Evolutionary conservation across 2,888 invertebrate genomes (phyloP).

Genomic region (Drosophila emarginata): DNA sequence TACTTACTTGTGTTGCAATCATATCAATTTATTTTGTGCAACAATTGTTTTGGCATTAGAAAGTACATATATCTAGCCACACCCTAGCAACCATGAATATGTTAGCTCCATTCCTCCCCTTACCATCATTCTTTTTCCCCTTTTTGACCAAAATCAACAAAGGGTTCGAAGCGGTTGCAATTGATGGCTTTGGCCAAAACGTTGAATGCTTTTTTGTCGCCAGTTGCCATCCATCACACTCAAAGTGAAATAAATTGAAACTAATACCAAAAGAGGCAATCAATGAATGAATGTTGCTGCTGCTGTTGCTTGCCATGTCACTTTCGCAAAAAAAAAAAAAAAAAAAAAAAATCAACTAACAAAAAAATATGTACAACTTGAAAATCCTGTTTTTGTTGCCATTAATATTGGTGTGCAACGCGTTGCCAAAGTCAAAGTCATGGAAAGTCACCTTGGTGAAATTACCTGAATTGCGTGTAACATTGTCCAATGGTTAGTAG

Average conservation of each 20-base stretch:
- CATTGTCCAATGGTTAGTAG: slow-evolving; percentile 15
- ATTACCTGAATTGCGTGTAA: slow-evolving; percentile 18
- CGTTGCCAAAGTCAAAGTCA: slow-evolving; percentile 11
- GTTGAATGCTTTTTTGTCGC: slow-evolving; percentile 57
- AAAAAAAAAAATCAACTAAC: background rate
- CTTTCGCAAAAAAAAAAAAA: background rate
- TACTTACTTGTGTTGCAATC: slow-evolving; percentile 19
- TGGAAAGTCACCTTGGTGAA: slow-evolving; percentile 15
- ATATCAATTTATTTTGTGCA: slow-evolving; percentile 62
- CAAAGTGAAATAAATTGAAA: slow-evolving; percentile 76
- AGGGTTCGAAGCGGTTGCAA: slow-evolving; percentile 19
- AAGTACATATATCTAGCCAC: slow-evolving; percentile 1
- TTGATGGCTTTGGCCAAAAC: slow-evolving; percentile 40
- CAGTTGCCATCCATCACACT: slow-evolving; percentile 73
- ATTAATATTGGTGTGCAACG: background rate
- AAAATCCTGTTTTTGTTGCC: slow-evolving; percentile 13
- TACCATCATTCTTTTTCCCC: no score
- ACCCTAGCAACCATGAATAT: background rate
- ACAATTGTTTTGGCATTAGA: slow-evolving; percentile 76
- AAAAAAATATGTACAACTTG: slow-evolving; percentile 5
- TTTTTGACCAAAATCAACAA: background rate
- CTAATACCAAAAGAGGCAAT: slow-evolving; percentile 72
- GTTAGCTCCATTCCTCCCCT: no score
- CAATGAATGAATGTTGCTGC: slow-evolving; percentile 55
- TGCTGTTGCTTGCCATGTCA: slow-evolving; percentile 3